These are phyloP conservation scores for Machimus atricapillus DNA, from an alignment of 2,888 invertebrate species.

Conservation along the genomic window DNA sequence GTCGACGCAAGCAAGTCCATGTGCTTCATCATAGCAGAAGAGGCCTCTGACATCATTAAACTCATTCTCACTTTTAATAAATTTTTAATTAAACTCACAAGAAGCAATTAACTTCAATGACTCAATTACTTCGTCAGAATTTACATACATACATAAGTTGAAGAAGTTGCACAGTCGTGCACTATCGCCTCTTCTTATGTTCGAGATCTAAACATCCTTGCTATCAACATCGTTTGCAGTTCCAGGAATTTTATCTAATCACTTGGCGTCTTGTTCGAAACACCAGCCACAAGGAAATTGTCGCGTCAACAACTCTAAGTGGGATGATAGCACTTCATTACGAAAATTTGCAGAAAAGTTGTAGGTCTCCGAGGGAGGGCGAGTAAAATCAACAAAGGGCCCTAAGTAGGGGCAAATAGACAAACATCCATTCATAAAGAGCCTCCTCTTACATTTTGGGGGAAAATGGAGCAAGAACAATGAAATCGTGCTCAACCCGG, in stretches of 20 bases:
- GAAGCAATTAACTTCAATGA: not conserved
- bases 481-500: not conserved
- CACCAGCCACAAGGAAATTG: not conserved
- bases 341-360: constrained; percentile 24
- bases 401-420: not conserved
- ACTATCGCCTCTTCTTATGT: not conserved
- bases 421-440: not conserved
- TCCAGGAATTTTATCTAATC: not conserved
- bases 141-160: not conserved
- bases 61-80: not conserved
- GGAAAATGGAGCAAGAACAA: not conserved
- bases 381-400: not conserved
- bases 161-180: not conserved
- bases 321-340: not conserved
- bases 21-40: not conserved
- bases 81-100: not conserved
- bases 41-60: not conserved
- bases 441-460: not conserved
- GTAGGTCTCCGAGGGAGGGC: not conserved
- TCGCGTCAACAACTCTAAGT: not conserved
- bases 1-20: not conserved
- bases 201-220: not conserved
- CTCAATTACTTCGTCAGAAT: not conserved
- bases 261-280: not conserved
- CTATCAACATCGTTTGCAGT: not conserved